Evolutionary conservation across 1,140 invertebrate species (phyloP), one percentile per base, ranked within the genome.

Genomic region (Pogonognathellus flavescens): DNA sequence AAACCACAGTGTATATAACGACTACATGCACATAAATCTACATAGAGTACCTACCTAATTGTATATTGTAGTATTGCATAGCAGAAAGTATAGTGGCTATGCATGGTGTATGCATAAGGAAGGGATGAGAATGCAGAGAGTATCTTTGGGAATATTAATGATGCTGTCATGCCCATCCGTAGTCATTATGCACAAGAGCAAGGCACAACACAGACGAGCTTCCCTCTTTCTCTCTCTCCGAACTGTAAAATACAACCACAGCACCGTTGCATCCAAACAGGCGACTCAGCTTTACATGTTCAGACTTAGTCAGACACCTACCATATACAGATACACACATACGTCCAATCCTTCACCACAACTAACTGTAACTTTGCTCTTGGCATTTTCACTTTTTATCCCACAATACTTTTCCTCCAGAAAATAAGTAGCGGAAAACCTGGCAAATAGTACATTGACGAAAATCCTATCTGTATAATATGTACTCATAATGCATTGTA

Each of bases 91-190:
- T n/a, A n/a, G n/a, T n/a, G n/a, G n/a, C n/a, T n/a, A n/a, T n/a
- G n/a, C n/a, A n/a, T n/a, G 6, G 31, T 41, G 31, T 6, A 41
- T 41, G n/a, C 49, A 49, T 31, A 76, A 76, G 70, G 66, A 76
- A 66, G 41, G 70, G 70, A 76, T 76, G 70, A 31, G 70, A 76
- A 76, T 50, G 25, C 50, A 60, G 82, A 60, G 82, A 83, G 82
- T 83, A 83, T 83, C 82, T 83, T 83, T 83, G 41, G 55, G 82
- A 83, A 83, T 83, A 83, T 83, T 83, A 83, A 83, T 83, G 82
- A 83, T 83, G 31, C 82, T 83, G 82, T 83, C 82, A 83, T 60
- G 82, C 57, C 57, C 59, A 83, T 83, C 82, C 82, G 55, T 62
- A 83, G 82, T 83, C 82, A 83, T 83, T 83, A 83, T 83, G 82